phyloP scores from a whole-genome alignment of 1,140 invertebrate genomes.

The Eumeta japonica region DNA sequence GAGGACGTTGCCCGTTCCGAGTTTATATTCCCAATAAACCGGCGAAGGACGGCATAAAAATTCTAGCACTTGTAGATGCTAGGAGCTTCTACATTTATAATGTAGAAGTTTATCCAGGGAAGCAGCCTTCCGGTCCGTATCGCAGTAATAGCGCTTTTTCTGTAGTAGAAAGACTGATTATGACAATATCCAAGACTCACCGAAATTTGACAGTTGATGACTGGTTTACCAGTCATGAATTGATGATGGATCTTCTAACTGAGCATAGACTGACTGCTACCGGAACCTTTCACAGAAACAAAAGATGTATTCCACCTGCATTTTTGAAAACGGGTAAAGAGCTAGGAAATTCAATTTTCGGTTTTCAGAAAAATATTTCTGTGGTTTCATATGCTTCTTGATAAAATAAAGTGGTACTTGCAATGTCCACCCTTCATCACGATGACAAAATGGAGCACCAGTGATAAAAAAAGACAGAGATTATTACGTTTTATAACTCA shows the following conservation, averaged over 20 bases:
- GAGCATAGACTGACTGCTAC: constrained; percentile 25
- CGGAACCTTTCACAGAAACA: constrained; percentile 49
- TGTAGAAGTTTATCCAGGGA: constrained; percentile 19
- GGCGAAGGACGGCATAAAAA: constrained; percentile 50
- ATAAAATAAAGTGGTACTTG: constrained; percentile 20
- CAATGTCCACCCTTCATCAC: constrained; percentile 14
- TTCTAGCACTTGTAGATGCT: constrained; percentile 23
- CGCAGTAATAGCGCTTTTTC: constrained; percentile 10
- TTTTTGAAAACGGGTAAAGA: background rate
- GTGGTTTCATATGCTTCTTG: constrained; percentile 22
- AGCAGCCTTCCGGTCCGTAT: constrained; percentile 10
- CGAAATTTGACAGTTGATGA: constrained; percentile 14
- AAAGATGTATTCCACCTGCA: constrained; percentile 36
- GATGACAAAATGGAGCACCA: constrained; percentile 9
- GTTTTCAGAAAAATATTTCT: constrained; percentile 16
- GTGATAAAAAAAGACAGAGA: constrained; percentile 27
- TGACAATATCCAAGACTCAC: constrained; percentile 15
- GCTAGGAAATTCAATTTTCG: constrained; percentile 11
- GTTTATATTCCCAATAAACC: constrained; percentile 53
- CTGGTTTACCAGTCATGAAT: too few species aligned
- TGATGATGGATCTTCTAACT: constrained; percentile 21
- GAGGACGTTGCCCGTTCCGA: constrained; percentile 35
- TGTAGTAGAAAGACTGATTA: constrained; percentile 11
- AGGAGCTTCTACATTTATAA: constrained; percentile 20
- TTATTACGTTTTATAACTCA: constrained; percentile 43